These are phyloP conservation scores for Drosophila tsacasi DNA, from an alignment of 1,140 invertebrate genomes.

Conservation along the genomic window DNA sequence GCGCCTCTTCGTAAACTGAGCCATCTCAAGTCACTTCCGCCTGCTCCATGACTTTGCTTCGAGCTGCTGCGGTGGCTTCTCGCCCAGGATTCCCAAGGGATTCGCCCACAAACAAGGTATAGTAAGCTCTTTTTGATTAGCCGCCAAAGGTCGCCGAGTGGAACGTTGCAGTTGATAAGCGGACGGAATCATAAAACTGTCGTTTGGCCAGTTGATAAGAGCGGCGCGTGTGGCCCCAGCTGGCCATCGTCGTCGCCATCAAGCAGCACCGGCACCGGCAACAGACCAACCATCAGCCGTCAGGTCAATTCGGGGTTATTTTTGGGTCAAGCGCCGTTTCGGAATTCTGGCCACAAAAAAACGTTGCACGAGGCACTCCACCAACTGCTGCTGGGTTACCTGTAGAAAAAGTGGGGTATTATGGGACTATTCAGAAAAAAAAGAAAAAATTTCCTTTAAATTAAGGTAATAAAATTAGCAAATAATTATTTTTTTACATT, in stretches of 20 bases:
- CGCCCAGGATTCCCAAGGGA: constrained; percentile 50
- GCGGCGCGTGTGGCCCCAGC: constrained; percentile 34
- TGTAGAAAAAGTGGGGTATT: not conserved
- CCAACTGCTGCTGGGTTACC: constrained; percentile 1
- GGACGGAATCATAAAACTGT: constrained; percentile 59
- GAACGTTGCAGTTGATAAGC: constrained; percentile 40
- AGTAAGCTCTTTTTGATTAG: constrained; percentile 71
- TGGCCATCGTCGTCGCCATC: constrained; percentile 9
- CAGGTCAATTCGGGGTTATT: constrained; percentile 30
- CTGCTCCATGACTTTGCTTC: not conserved
- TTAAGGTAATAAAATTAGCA: no score
- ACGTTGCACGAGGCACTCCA: not conserved
- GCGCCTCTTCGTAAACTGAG: constrained; percentile 55
- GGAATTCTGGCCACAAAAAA: constrained; percentile 7
- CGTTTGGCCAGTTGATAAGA: constrained; percentile 58
- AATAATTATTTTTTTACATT: no score
- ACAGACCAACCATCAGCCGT: constrained; percentile 20
- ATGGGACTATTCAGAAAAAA: not conserved
- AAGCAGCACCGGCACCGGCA: not conserved
- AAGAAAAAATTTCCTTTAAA: no score
- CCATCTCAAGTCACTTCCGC: constrained; percentile 41
- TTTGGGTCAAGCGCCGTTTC: constrained; percentile 32
- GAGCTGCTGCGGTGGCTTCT: not conserved
- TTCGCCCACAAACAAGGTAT: constrained; percentile 56
- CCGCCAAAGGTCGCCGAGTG: constrained; percentile 40